Conservation (phyloP, 2,797 vertebrate genomes). For the Taenioides sp. region DNA sequence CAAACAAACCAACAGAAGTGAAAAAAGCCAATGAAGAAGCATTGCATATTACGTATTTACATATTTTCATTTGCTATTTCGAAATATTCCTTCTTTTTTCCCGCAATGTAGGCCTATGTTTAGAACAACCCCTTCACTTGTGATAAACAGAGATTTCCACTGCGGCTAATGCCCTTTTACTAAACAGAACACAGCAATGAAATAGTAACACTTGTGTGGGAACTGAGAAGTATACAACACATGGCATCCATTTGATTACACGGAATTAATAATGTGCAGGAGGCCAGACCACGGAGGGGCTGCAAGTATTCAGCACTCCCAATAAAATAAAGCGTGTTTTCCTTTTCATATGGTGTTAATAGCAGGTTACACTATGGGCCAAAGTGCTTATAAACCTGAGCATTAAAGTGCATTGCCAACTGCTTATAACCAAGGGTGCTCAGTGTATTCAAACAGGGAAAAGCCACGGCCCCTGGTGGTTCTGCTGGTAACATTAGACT, state of each 20-base stretch:
- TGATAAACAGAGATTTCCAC: slow-evolving; percentile 65
- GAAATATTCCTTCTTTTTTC: slow-evolving; percentile 6
- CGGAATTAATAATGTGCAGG: slow-evolving; percentile 35
- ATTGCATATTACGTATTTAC: slow-evolving; percentile 1
- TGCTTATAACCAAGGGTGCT: slow-evolving; percentile 1
- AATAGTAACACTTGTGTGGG: slow-evolving; percentile 33
- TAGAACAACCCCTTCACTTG: slow-evolving; percentile 50
- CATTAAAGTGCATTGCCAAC: slow-evolving; percentile 18
- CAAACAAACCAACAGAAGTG: not conserved
- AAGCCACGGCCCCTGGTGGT: not conserved
- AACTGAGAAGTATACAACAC: slow-evolving; percentile 38
- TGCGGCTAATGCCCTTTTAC: slow-evolving; percentile 39
- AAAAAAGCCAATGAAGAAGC: not conserved
- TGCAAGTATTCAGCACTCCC: slow-evolving; percentile 48
- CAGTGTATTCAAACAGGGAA: not conserved
- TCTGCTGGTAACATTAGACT: not conserved
- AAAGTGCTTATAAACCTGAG: slow-evolving; percentile 28
- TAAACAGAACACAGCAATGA: slow-evolving; percentile 42
- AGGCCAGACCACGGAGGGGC: slow-evolving; percentile 13
- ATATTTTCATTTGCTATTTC: slow-evolving; percentile 21
- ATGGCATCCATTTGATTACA: slow-evolving; percentile 55
- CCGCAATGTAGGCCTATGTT: slow-evolving; percentile 57
- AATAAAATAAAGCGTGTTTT: slow-evolving; percentile 53
- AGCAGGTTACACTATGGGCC: slow-evolving; percentile 19
- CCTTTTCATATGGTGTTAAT: slow-evolving; percentile 47